Evolutionary conservation across 2,113 vertebrate genomes (phyloP).

Genomic region (Sphaerodactylus townsendi): DNA sequence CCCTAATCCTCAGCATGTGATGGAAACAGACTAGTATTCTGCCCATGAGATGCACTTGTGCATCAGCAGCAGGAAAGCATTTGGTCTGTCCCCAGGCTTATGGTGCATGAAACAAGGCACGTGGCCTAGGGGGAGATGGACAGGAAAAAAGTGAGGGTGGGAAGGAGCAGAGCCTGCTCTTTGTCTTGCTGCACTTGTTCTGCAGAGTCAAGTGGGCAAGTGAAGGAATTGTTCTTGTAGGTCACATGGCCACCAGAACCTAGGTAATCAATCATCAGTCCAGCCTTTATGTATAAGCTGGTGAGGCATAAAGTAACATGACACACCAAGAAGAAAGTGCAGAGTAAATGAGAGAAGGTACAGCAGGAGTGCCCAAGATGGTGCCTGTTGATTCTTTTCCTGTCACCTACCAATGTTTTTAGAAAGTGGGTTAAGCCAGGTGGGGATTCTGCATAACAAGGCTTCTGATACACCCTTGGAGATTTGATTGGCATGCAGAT

Average conservation of each 20-base stretch:
- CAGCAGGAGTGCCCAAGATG: not conserved
- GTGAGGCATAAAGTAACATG: not conserved
- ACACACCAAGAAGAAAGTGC: not conserved
- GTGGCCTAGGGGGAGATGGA: no score
- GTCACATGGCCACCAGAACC: not conserved
- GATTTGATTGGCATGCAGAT: no score
- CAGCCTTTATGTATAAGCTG: no score
- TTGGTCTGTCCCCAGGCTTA: no score
- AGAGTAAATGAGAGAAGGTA: not conserved
- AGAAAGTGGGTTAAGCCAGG: no score
- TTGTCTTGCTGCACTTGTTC: not conserved
- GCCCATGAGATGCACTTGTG: not conserved
- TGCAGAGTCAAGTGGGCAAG: not conserved
- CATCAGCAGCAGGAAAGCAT: no score
- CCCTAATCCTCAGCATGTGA: not conserved
- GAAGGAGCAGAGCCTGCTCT: not conserved
- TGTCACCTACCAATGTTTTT: no score
- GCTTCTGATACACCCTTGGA: no score
- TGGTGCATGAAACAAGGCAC: no score
- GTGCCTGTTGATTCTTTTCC: no score
- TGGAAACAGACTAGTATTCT: not conserved
- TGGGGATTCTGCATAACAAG: no score
- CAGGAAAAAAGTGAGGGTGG: not conserved
- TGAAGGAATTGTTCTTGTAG: not conserved
- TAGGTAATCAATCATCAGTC: no score